Evolutionary conservation across 2,888 invertebrate species (phyloP).

Genomic region (Harpalus rubripes): DNA sequence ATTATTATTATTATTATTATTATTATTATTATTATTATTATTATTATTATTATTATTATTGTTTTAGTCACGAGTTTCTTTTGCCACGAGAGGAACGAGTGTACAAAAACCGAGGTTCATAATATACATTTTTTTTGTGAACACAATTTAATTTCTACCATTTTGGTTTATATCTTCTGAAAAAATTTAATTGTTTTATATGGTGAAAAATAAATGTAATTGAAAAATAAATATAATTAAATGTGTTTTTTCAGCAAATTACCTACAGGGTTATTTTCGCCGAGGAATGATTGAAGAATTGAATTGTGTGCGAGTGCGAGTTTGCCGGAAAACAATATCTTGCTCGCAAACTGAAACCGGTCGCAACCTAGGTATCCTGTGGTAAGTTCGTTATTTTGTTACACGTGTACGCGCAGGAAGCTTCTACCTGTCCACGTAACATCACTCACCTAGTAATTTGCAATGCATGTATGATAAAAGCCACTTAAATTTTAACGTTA

Average conservation of each 20-base stretch:
- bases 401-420: constrained; percentile 19
- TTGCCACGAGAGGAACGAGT: too few relatives aligned
- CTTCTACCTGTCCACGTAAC: constrained; percentile 21
- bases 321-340: constrained; percentile 60
- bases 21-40: too few relatives aligned
- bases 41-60: too few relatives aligned
- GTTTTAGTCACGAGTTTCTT: too few relatives aligned
- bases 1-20: too few relatives aligned
- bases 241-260: background rate
- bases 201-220: too few relatives aligned
- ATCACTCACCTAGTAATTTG: constrained; percentile 40
- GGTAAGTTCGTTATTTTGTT: constrained; percentile 61
- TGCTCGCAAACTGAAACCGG: constrained; percentile 55
- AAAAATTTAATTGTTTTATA: too few relatives aligned
- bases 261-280: background rate
- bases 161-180: too few relatives aligned
- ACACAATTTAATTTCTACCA: too few relatives aligned
- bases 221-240: too few relatives aligned
- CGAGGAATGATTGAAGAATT: constrained; percentile 52
- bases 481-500: constrained; percentile 38
- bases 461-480: constrained; percentile 44
- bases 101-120: too few relatives aligned
- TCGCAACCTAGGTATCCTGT: background rate
- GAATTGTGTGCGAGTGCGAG: constrained; percentile 55
- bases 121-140: too few relatives aligned